Conservation (phyloP, 1,140 invertebrate species). For the Aphis gossypii region DNA sequence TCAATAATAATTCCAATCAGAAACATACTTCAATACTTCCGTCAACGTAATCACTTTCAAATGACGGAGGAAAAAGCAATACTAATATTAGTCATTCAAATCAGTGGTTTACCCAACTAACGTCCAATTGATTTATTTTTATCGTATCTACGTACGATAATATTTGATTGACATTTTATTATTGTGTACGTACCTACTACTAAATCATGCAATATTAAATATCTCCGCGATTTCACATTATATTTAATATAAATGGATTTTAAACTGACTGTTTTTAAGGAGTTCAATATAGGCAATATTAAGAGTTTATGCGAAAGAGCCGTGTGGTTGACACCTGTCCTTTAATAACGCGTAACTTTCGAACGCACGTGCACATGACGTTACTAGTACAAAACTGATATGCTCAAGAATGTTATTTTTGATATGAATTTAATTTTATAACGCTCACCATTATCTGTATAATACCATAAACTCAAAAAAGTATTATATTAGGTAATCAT, state of each 20-base stretch:
- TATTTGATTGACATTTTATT: neutral
- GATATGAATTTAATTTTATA: neutral
- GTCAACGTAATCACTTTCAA: neutral
- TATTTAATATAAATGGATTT: neutral
- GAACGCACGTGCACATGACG: neutral
- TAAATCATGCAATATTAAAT: neutral
- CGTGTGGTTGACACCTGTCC: neutral
- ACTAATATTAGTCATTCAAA: neutral
- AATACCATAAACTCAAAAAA: neutral
- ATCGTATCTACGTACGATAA: neutral
- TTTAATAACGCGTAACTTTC: neutral
- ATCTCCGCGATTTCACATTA: neutral
- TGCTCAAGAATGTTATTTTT: neutral
- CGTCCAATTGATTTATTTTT: neutral
- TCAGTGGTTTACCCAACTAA: neutral
- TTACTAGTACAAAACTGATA: neutral
- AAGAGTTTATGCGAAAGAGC: neutral
- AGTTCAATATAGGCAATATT: neutral
- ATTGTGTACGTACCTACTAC: neutral
- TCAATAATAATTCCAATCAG: neutral
- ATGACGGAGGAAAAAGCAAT: neutral
- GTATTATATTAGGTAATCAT: neutral
- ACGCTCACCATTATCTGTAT: neutral
- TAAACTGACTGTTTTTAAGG: neutral
- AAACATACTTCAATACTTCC: neutral